phyloP scores from a whole-genome alignment of 2,797 vertebrate genomes.

The Percopsis omiscomaycus region DNA sequence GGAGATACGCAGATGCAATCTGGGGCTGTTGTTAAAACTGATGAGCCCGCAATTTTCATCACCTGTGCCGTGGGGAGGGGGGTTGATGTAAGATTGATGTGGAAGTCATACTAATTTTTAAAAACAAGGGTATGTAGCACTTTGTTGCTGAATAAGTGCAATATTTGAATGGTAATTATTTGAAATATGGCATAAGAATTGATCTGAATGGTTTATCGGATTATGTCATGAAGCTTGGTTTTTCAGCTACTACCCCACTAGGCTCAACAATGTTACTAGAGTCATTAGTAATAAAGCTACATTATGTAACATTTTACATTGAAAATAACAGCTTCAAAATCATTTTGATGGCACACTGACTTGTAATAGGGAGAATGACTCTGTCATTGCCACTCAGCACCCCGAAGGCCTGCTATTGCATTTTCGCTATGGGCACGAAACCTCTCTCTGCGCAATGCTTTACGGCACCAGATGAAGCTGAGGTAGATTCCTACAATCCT shows the following conservation, averaged over 20 bases:
- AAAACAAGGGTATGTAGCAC: conserved; percentile 8
- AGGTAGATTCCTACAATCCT: too few species aligned
- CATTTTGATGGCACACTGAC: too few species aligned
- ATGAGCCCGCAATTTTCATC: conserved; percentile 48
- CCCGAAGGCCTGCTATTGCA: too few species aligned
- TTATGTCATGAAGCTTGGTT: conserved; percentile 6
- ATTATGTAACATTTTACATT: not conserved
- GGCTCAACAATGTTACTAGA: not conserved
- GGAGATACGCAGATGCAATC: conserved; percentile 35
- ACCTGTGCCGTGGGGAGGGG: conserved; percentile 28
- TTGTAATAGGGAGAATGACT: too few species aligned
- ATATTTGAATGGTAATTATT: not conserved
- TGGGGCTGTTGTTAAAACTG: conserved; percentile 23
- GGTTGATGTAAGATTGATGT: conserved; percentile 40
- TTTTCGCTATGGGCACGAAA: too few species aligned
- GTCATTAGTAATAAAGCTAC: not conserved
- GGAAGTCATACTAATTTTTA: conserved; percentile 14
- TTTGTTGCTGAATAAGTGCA: conserved; percentile 17
- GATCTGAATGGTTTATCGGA: not conserved
- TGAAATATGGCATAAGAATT: too few species aligned
- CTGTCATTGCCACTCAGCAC: too few species aligned
- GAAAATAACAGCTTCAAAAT: too few species aligned
- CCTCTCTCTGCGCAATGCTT: too few species aligned
- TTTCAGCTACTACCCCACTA: conserved; percentile 4
- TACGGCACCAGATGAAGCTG: too few species aligned